A percentile compares a stretch with the other conserved stretches of the same genome.
Conservation (phyloP, 2,888 invertebrate species). For the Papilio elwesi region DNA sequence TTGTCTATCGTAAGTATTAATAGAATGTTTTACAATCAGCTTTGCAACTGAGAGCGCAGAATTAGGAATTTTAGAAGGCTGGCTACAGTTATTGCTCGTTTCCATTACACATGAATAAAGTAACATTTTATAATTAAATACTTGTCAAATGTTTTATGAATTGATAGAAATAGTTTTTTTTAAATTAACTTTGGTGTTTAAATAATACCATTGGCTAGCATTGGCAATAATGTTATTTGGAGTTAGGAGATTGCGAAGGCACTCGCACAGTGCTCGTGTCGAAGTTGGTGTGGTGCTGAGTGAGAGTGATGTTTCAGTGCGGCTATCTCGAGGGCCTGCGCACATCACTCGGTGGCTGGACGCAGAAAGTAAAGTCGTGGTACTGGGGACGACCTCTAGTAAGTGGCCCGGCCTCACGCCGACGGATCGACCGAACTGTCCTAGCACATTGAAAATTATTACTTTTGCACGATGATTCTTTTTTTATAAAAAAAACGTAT, state of each 20-base stretch:
- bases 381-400: constrained; percentile 98
- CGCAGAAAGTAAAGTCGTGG: constrained; percentile 98
- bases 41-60: constrained; percentile 28
- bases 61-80: constrained; percentile 26
- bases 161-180: constrained; percentile 26
- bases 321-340: constrained; percentile 97
- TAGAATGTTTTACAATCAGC: constrained; percentile 29
- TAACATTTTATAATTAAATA: background rate
- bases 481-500: constrained; percentile 53
- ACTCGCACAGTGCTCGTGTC: constrained; percentile 44
- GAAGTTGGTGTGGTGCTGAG: constrained; percentile 69
- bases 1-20: constrained; percentile 32
- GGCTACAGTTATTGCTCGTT: constrained; percentile 33
- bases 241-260: constrained; percentile 48
- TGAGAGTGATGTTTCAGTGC: constrained; percentile 89
- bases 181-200: background rate
- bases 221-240: constrained; percentile 27
- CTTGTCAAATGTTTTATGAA: background rate
- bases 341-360: constrained; percentile 97
- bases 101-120: constrained; percentile 42
- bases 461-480: constrained; percentile 77
- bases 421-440: constrained; percentile 75
- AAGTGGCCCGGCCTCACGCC: constrained; percentile 87
- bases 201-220: constrained; percentile 16
- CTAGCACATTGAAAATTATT: constrained; percentile 80